phyloP scores from a whole-genome alignment of 1,140 invertebrate species.

The Melitaea cinxia region DNA sequence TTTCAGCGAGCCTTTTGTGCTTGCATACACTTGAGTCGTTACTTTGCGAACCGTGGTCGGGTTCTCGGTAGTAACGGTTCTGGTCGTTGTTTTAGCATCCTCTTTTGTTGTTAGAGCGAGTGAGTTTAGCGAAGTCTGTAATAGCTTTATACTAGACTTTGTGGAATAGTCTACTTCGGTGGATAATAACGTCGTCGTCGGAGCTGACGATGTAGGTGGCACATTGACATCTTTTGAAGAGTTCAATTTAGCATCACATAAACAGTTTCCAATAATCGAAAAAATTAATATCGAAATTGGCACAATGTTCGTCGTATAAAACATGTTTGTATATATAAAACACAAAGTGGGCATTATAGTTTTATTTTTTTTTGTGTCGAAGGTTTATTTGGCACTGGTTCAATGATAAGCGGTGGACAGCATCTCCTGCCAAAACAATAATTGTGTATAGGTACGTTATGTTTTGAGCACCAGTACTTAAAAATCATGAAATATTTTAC shows the following conservation, averaged over 20 bases:
- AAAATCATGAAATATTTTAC: background rate
- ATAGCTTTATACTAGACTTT: constrained; percentile 49
- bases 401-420: constrained; percentile 23
- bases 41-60: constrained; percentile 52
- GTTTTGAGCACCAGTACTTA: background rate
- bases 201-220: constrained; percentile 32
- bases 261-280: constrained; percentile 43
- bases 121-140: constrained; percentile 49
- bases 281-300: constrained; percentile 42
- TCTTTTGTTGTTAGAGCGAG: constrained; percentile 62
- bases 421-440: constrained; percentile 38
- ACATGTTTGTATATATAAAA: constrained; percentile 10
- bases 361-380: constrained; percentile 22
- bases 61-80: constrained; percentile 50
- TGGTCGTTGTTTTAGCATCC: constrained; percentile 61
- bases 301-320: constrained; percentile 26
- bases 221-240: constrained; percentile 49
- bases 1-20: constrained; percentile 64
- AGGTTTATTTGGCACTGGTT: constrained; percentile 38
- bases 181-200: constrained; percentile 29
- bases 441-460: constrained; percentile 5
- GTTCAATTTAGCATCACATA: constrained; percentile 42
- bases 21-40: constrained; percentile 55
- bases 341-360: constrained; percentile 22
- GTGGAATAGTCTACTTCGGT: constrained; percentile 45